phyloP scores from a whole-genome alignment of 2,888 invertebrate genomes.

The Cryptosula pallasiana region DNA sequence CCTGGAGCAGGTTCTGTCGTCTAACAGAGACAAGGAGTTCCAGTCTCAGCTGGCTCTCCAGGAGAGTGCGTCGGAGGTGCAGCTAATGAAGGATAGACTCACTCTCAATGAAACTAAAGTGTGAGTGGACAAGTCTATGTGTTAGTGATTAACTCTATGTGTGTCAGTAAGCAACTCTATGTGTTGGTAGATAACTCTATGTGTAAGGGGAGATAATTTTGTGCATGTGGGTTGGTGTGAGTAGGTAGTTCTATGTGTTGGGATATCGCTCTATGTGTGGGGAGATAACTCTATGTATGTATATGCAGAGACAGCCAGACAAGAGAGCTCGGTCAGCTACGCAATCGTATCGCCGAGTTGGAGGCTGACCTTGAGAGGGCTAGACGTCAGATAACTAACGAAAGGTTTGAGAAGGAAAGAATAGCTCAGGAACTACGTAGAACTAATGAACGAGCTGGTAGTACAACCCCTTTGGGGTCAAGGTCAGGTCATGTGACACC shows the following conservation, averaged over 20 bases:
- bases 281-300: too few relatives aligned
- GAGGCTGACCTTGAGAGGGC: slow-evolving; percentile 52
- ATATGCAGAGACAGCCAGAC: slow-evolving; percentile 51
- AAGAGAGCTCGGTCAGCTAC: slow-evolving; percentile 46
- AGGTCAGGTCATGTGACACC: slow-evolving; percentile 14
- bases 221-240: too few relatives aligned
- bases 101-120: slow-evolving; percentile 51
- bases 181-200: not conserved
- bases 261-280: too few relatives aligned
- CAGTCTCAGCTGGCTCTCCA: slow-evolving; percentile 47
- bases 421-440: slow-evolving; percentile 47
- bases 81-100: slow-evolving; percentile 50
- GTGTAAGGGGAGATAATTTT: not conserved
- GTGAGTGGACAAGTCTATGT: slow-evolving; percentile 34
- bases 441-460: slow-evolving; percentile 3
- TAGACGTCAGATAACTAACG: slow-evolving; percentile 49
- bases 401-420: slow-evolving; percentile 53
- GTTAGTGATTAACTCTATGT: not conserved
- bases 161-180: not conserved
- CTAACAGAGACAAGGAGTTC: slow-evolving; percentile 53
- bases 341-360: slow-evolving; percentile 48
- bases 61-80: slow-evolving; percentile 50
- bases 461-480: not conserved
- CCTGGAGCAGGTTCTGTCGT: slow-evolving; percentile 48
- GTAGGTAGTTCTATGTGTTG: too few relatives aligned